Percentiles rank a stretch among this genome's conserved stretches.
These are phyloP conservation scores for Vicugna pacos DNA, from an alignment of 2,113 vertebrate genomes.

Conservation along the genomic window DNA sequence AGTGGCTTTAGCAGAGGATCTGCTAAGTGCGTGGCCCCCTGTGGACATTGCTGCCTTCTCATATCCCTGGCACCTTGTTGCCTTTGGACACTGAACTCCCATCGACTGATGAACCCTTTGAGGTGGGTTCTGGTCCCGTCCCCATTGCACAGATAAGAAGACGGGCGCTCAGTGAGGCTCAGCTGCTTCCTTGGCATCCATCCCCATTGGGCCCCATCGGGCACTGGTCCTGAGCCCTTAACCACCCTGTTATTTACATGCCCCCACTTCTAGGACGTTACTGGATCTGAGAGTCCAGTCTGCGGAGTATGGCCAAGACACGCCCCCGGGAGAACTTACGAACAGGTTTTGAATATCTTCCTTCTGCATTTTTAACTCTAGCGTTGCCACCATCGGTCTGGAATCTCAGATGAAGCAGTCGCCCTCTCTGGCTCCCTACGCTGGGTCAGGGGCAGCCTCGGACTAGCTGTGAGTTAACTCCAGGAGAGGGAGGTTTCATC, in stretches of 20 bases:
- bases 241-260: accelerated
- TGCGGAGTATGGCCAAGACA: not conserved
- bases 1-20: not conserved
- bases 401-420: not conserved
- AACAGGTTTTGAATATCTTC: not conserved
- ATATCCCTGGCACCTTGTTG: accelerated
- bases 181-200: accelerated
- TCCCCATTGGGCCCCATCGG: too few relatives aligned
- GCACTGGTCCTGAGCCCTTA: too few relatives aligned
- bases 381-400: too few relatives aligned
- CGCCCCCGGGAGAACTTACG: accelerated
- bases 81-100: not conserved
- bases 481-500: accelerated
- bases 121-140: not conserved
- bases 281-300: not conserved
- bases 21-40: accelerated
- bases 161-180: accelerated
- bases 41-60: not conserved
- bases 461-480: not conserved
- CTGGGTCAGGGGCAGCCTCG: not conserved
- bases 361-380: not conserved
- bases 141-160: not conserved
- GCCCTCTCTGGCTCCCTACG: not conserved
- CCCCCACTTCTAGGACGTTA: not conserved
- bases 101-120: too few relatives aligned